Percentiles rank a stretch among this genome's conserved stretches.
These are phyloP conservation scores for Micrasema minimum DNA, from an alignment of 1,140 invertebrate species.

Conservation along the genomic window DNA sequence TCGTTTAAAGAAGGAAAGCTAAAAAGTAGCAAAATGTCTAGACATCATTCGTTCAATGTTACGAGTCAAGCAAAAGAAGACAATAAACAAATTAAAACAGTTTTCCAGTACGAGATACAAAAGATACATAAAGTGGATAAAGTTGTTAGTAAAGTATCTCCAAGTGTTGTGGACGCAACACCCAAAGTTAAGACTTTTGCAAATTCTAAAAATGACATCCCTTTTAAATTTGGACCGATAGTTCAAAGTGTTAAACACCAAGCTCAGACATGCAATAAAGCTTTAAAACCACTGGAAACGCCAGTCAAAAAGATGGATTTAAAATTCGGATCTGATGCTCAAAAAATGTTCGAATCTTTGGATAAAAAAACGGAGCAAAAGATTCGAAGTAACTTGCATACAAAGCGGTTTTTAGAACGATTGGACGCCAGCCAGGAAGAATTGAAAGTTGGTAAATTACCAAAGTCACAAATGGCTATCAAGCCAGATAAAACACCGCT, in stretches of 20 bases:
- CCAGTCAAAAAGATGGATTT: constrained; percentile 30
- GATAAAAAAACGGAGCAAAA: constrained; percentile 13
- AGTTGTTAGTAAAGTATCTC: constrained; percentile 29
- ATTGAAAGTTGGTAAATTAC: constrained; percentile 36
- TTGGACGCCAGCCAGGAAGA: background rate
- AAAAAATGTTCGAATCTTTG: constrained; percentile 21
- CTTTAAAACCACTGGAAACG: constrained; percentile 11
- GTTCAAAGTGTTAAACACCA: constrained; percentile 19
- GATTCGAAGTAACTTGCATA: constrained; percentile 3
- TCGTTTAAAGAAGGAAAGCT: constrained; percentile 44
- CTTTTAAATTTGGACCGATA: constrained; percentile 26
- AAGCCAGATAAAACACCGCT: constrained; percentile 45
- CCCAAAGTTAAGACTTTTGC: constrained; percentile 47
- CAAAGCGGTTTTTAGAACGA: constrained; percentile 4
- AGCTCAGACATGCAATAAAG: background rate
- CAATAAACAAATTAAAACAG: constrained; percentile 18
- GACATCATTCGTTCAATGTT: constrained; percentile 50
- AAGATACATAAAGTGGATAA: constrained; percentile 28
- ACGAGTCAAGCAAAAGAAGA: constrained; percentile 20
- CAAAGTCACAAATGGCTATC: constrained; percentile 49
- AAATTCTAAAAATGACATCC: constrained; percentile 8
- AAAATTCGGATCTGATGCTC: constrained; percentile 18
- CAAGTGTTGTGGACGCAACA: constrained; percentile 48
- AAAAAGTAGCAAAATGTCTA: constrained; percentile 49
- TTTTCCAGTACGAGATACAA: constrained; percentile 30